Percentiles rank a stretch among this genome's conserved stretches.
phyloP scores from a whole-genome alignment of 2,888 invertebrate genomes.

The Barypeithes pellucidus region DNA sequence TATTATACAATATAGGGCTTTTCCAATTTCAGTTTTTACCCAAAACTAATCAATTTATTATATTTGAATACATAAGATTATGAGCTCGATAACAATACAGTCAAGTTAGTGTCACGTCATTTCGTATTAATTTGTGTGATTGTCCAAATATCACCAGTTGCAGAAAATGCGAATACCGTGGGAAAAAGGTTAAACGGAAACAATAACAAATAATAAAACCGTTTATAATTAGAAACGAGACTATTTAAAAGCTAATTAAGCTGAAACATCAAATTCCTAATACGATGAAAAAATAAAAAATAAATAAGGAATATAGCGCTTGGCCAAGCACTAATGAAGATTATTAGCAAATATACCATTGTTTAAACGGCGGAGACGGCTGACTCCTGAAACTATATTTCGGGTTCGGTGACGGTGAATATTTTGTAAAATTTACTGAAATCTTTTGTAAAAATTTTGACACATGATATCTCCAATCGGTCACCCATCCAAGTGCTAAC shows the following conservation, averaged over 20 bases:
- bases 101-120: background rate
- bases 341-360: background rate
- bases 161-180: conserved; percentile 5
- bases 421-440: no score
- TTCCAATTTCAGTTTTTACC: no score
- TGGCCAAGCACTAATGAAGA: background rate
- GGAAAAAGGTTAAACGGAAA: background rate
- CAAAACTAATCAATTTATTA: no score
- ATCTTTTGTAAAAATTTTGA: no score
- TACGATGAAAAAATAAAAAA: background rate
- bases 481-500: no score
- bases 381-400: no score
- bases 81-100: no score
- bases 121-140: background rate
- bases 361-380: no score
- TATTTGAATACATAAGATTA: no score
- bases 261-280: background rate
- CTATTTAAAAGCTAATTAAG: conserved; percentile 9
- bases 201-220: background rate
- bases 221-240: background rate
- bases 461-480: no score
- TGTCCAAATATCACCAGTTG: background rate
- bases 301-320: background rate
- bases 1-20: no score
- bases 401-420: no score